Percentiles rank a stretch among this genome's conserved stretches.
phyloP scores from a whole-genome alignment of 2,797 vertebrate species.

The Lagorchestes hirsutus region DNA sequence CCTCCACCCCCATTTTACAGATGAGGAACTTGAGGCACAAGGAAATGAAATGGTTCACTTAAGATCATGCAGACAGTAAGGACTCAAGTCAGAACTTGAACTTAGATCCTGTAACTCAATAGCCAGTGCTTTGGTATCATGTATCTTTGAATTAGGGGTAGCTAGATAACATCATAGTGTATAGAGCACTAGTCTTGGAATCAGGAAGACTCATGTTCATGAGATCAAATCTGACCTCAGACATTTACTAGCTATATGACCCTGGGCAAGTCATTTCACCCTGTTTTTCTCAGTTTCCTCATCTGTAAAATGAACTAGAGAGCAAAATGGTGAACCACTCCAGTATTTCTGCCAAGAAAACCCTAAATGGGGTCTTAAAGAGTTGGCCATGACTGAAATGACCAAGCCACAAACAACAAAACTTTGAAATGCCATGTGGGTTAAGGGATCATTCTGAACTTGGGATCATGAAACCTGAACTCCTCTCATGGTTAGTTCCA shows the following conservation, averaged over 20 bases:
- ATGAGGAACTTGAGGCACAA: neutral
- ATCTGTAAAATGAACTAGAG: neutral
- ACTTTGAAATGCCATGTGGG: neutral
- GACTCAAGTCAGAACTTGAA: neutral
- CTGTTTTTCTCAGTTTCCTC: neutral
- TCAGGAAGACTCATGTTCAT: neutral
- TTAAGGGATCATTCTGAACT: neutral
- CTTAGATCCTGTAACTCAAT: neutral
- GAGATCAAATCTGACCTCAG: neutral
- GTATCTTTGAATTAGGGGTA: neutral
- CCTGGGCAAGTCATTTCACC: neutral
- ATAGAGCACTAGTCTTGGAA: neutral
- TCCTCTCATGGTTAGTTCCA: neutral
- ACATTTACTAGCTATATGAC: neutral
- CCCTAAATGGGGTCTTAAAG: neutral
- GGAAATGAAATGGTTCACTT: fast-evolving
- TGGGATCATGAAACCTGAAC: neutral
- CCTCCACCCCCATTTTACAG: neutral
- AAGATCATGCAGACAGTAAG: neutral
- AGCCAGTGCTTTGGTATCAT: neutral
- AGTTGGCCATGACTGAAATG: neutral
- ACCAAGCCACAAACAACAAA: neutral
- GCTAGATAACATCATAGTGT: neutral
- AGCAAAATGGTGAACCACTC: neutral
- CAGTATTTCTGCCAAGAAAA: neutral